These are phyloP conservation scores for Caerostris darwini DNA, from an alignment of 1,140 invertebrate genomes.

Conservation along the genomic window DNA sequence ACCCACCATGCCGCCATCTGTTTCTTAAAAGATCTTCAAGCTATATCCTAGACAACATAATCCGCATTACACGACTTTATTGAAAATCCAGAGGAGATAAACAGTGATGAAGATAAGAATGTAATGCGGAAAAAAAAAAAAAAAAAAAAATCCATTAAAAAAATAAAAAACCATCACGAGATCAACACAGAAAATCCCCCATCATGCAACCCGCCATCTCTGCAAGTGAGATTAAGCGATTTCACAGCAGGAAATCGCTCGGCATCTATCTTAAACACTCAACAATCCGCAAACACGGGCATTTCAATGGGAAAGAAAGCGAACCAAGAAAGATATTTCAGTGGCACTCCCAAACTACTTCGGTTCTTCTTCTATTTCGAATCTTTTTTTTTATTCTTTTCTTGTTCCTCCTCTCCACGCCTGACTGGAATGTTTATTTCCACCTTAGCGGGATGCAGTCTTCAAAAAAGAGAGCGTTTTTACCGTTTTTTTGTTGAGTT, in stretches of 20 bases:
- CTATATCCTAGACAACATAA: too few relatives aligned
- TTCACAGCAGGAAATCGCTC: conserved; percentile 38
- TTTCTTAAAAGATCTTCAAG: too few relatives aligned
- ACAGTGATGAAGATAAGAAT: not conserved
- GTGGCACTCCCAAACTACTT: conserved; percentile 21
- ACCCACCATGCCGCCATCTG: too few relatives aligned
- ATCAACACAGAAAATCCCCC: not conserved
- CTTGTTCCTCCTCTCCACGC: not conserved
- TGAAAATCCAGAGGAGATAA: not conserved
- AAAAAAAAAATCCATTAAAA: not conserved
- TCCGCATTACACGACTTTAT: not conserved
- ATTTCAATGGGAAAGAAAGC: not conserved
- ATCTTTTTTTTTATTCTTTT: not conserved
- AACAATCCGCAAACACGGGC: conserved; percentile 46
- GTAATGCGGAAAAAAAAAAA: not conserved
- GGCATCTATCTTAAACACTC: conserved; percentile 29
- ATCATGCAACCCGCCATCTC: not conserved
- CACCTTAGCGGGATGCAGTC: not conserved
- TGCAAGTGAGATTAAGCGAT: conserved; percentile 8
- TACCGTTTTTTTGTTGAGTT: not conserved
- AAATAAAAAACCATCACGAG: not conserved
- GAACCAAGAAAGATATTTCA: not conserved
- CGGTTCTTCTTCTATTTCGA: not conserved
- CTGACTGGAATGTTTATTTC: conserved; percentile 46
- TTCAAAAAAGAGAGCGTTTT: not conserved